Percentiles rank a stretch among this genome's conserved stretches.
These are phyloP conservation scores for Tholera decimalis DNA, from an alignment of 2,888 invertebrate species.

Conservation along the genomic window DNA sequence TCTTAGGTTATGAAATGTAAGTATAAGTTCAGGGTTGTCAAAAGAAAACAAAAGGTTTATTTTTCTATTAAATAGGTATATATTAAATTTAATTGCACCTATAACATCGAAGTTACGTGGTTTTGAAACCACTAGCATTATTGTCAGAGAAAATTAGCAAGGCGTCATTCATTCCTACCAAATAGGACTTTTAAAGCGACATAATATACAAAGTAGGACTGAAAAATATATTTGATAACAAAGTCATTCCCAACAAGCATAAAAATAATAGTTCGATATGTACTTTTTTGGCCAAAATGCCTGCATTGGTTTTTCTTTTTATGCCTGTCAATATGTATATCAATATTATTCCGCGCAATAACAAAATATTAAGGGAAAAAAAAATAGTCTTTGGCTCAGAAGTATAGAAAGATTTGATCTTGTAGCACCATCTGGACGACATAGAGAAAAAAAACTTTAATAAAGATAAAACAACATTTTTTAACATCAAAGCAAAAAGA, in stretches of 20 bases:
- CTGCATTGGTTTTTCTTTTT: conserved; percentile 23
- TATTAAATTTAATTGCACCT: conserved; percentile 90
- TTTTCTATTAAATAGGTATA: conserved; percentile 90
- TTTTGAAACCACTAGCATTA: conserved; percentile 77
- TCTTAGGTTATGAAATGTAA: not conserved
- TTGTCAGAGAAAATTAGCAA: conserved; percentile 79
- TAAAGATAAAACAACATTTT: conserved; percentile 61
- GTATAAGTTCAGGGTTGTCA: conserved; percentile 47
- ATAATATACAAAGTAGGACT: conserved; percentile 65
- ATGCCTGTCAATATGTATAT: conserved; percentile 29
- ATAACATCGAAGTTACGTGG: conserved; percentile 83
- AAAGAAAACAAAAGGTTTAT: conserved; percentile 69
- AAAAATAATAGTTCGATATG: conserved; percentile 16
- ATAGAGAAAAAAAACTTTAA: conserved; percentile 69
- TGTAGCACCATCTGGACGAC: conserved; percentile 88
- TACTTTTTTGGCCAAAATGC: conserved; percentile 14
- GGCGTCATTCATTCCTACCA: conserved; percentile 74
- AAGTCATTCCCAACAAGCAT: conserved; percentile 42
- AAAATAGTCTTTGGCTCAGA: conserved; percentile 88
- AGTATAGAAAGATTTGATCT: conserved; percentile 83
- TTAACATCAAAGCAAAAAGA: conserved; percentile 57
- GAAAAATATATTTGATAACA: conserved; percentile 47
- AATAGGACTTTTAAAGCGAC: conserved; percentile 70
- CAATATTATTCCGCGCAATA: conserved; percentile 41
- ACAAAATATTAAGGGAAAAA: conserved; percentile 65